A percentile compares a stretch with the other conserved stretches of the same genome.
Conservation (phyloP, 2,797 vertebrate genomes). For the Alouatta caraya region DNA sequence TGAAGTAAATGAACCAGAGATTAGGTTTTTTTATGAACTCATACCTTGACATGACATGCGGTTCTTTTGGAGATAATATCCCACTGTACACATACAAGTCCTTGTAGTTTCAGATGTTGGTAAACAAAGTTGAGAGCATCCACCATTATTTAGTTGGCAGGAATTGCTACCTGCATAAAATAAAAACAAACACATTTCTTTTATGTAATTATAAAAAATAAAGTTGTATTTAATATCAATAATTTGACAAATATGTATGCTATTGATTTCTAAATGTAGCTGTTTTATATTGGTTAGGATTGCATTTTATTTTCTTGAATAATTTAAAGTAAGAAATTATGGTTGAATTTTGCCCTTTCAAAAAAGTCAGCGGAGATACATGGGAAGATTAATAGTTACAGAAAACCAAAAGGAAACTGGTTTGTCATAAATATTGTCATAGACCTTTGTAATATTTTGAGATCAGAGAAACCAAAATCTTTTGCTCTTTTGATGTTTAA, state of each 20-base stretch:
- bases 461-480: neutral
- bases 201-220: neutral
- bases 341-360: neutral
- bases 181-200: neutral
- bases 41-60: conserved; percentile 96
- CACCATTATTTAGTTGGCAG: conserved; percentile 95
- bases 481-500: neutral
- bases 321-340: neutral
- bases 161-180: conserved; percentile 90
- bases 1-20: neutral
- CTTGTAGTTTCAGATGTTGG: conserved; percentile 95
- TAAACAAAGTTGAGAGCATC: conserved; percentile 97
- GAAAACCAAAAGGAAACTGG: neutral
- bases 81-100: conserved; percentile 95
- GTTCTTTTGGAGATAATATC: conserved; percentile 94
- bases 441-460: neutral
- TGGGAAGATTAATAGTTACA: neutral
- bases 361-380: neutral
- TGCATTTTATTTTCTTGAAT: neutral
- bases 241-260: neutral
- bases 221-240: neutral
- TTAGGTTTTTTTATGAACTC: neutral
- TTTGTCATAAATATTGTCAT: neutral
- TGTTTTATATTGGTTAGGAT: neutral
- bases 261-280: neutral